Evolutionary conservation across 2,888 invertebrate genomes (phyloP).

Genomic region (Drosophila monieri): DNA sequence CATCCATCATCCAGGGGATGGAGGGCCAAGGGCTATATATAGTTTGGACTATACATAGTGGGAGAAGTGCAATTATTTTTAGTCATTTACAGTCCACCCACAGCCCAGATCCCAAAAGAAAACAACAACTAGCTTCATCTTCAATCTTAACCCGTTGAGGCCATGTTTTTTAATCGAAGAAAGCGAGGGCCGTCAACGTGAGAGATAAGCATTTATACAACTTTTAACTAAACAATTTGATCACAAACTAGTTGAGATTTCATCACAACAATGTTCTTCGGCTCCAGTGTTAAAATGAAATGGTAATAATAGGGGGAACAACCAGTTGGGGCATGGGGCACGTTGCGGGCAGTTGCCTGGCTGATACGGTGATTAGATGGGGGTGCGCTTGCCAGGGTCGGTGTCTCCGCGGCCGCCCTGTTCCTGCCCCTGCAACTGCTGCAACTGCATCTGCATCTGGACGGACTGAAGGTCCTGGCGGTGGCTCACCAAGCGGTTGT

Average conservation of each 20-base stretch:
- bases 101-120: too few relatives aligned
- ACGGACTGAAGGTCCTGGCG: not conserved
- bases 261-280: not conserved
- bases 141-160: too few relatives aligned
- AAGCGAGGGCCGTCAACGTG: not conserved
- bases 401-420: not conserved
- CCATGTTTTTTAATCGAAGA: not conserved
- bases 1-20: too few relatives aligned
- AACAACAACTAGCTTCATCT: too few relatives aligned
- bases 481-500: not conserved
- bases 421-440: constrained; percentile 1
- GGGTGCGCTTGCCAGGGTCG: not conserved
- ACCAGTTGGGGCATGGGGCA: not conserved
- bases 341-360: too few relatives aligned
- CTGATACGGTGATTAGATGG: too few relatives aligned
- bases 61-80: too few relatives aligned
- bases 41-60: too few relatives aligned
- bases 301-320: not conserved
- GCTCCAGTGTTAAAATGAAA: not conserved
- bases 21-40: too few relatives aligned
- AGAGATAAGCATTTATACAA: not conserved
- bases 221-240: constrained; percentile 3
- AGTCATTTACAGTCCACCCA: too few relatives aligned
- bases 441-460: not conserved
- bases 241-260: not conserved